A percentile compares a stretch with the other conserved stretches of the same genome.
phyloP scores from a whole-genome alignment of 2,888 invertebrate genomes.

The Ormyrus labotus region DNA sequence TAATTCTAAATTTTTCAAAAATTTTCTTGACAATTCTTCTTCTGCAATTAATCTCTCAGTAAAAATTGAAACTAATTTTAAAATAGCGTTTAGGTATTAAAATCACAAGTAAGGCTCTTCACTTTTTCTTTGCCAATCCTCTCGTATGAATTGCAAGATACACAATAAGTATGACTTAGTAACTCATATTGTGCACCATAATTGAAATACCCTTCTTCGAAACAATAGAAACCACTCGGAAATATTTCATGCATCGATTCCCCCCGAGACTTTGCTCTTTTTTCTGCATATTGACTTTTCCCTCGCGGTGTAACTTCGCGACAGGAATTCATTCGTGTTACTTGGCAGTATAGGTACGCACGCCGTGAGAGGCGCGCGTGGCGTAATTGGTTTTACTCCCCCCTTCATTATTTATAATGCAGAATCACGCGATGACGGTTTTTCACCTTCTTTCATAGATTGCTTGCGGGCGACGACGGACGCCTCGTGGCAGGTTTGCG shows the following conservation, averaged over 20 bases:
- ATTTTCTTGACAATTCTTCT: too few relatives aligned
- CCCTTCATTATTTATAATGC: conserved; percentile 2
- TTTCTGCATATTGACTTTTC: conserved; percentile 43
- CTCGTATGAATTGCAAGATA: too few relatives aligned
- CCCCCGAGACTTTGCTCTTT: conserved; percentile 36
- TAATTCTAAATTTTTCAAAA: too few relatives aligned
- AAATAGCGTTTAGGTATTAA: too few relatives aligned
- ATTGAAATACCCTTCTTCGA: too few relatives aligned
- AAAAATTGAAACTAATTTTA: too few relatives aligned
- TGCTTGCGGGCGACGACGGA: not conserved
- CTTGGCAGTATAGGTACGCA: not conserved
- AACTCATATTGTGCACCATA: too few relatives aligned
- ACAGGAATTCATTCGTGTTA: not conserved
- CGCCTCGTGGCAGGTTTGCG: conserved; percentile 3
- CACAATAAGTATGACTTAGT: too few relatives aligned
- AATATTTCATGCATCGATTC: conserved; percentile 26
- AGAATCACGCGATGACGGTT: not conserved
- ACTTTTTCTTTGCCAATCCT: too few relatives aligned
- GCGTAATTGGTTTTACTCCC: not conserved
- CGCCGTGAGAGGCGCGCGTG: too few relatives aligned
- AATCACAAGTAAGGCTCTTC: too few relatives aligned
- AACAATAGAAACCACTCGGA: conserved; percentile 25
- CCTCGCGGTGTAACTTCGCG: not conserved
- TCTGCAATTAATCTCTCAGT: too few relatives aligned
- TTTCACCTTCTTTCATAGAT: not conserved